Percentiles rank a stretch among this genome's conserved stretches.
Conservation (phyloP, 2,797 vertebrate species). For the Peromyscus nudipes region DNA sequence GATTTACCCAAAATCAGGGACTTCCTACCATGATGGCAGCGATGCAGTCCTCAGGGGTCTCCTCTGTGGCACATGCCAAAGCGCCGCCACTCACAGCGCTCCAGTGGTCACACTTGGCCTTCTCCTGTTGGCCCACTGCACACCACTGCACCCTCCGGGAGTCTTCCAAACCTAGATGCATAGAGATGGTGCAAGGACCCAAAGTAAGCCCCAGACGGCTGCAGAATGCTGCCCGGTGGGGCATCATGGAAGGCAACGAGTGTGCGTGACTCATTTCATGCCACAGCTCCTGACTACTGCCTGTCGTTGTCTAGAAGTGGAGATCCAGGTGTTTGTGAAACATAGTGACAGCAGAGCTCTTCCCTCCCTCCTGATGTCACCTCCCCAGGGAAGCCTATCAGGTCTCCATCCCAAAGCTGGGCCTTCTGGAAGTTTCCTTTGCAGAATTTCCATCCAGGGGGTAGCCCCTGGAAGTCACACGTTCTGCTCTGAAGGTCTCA, state of each 20-base stretch:
- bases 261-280: not conserved
- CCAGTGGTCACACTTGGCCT: conserved; percentile 93
- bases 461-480: rapidly evolving
- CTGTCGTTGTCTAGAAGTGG: not conserved
- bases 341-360: not conserved
- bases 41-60: conserved; percentile 91
- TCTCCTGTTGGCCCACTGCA: conserved; percentile 90
- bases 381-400: not conserved
- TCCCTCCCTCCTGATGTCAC: not conserved
- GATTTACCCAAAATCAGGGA: conserved; percentile 15
- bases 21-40: conserved; percentile 91
- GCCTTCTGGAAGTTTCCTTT: not conserved
- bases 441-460: not conserved
- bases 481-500: not conserved
- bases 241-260: not conserved
- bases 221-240: not conserved
- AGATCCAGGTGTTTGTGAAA: not conserved
- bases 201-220: not conserved
- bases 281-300: not conserved
- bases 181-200: not conserved
- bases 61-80: conserved; percentile 87
- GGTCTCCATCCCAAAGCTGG: not conserved
- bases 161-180: not conserved
- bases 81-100: conserved; percentile 79
- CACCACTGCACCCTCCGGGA: conserved; percentile 91